Base-by-base conservation (phyloP, 2,113 vertebrate genomes). In the Mandrillus leucophaeus region DNA sequence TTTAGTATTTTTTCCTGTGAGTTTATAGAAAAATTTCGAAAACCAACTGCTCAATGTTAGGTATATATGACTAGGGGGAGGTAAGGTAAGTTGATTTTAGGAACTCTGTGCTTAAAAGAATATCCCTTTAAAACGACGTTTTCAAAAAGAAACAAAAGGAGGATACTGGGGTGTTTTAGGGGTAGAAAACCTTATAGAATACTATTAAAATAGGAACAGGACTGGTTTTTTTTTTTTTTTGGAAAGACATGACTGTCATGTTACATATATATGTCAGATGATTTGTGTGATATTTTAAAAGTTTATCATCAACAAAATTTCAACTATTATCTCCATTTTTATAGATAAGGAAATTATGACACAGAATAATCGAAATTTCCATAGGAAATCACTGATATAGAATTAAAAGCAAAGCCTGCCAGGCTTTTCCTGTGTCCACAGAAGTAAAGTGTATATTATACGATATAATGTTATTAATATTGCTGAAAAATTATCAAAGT, bases 401-500 rank as follows among this genome's bases (percentile, higher is more conserved):
- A 91, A 78, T 81, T 90, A 79, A 94, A 87, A 93, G 55, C 22
- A 83, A 96, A 59, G 14, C 86, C 83, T 43, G 57, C 55, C 23
- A 79, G 76, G 27, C 23, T 93, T 83, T 91, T 78, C n/a, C 52
- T 38, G 23, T 27, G 27, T 30, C 61, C 61, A 64, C 27, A 64
- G 30, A 96, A 76, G 52, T 72, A 82, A 83, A 93, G 55, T 75
- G 82, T 22, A 88, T 48, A 45, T 79, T 64, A 83, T 85, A 81
- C 32, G 20, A 87, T 55, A 70, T 72, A 22, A 88, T 57, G 12
- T 72, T 75, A 61, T 90, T 68, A 68, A 97, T 75, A 43, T 64
- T 88, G 6, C 89, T 86, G 76, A 48, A 93, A 95, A 91, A 84
- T 92, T 93, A 88, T 78, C 55, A 95, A 89, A 23, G 5, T 92